Conservation (phyloP, 2,113 vertebrate species). For the Perca schrenkii region DNA sequence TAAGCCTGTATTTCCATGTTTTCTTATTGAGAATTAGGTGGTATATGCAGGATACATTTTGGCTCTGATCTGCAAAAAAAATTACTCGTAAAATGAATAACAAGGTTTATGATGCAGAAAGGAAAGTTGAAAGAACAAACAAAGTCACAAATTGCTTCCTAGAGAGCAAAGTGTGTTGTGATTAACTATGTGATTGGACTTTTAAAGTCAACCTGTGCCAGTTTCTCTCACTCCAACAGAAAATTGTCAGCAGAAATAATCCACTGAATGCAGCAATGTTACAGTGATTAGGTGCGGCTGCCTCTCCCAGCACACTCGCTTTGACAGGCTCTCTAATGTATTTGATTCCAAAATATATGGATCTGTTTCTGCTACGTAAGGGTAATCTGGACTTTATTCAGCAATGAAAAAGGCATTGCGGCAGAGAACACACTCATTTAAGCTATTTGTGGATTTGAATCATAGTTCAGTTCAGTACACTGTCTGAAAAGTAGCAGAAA, state of each 20-base stretch:
- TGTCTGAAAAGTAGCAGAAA: conserved; percentile 8
- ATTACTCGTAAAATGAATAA: background rate
- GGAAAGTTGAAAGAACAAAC: background rate
- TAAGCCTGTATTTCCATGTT: background rate
- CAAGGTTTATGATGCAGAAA: background rate
- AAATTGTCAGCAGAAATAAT: conserved; percentile 31
- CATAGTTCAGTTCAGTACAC: background rate
- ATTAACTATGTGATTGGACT: conserved; percentile 42
- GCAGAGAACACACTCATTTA: conserved; percentile 20
- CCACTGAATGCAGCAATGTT: conserved; percentile 21
- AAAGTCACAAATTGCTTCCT: conserved; percentile 22
- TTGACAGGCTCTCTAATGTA: conserved; percentile 49
- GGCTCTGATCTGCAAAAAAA: background rate
- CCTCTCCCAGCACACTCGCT: conserved; percentile 3
- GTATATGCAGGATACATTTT: background rate
- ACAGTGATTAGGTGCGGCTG: conserved; percentile 8
- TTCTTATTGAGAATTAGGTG: background rate
- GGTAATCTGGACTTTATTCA: conserved; percentile 58
- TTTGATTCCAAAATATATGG: conserved; percentile 53
- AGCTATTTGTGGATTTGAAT: conserved; percentile 44
- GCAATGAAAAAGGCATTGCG: conserved; percentile 43
- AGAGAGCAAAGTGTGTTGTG: conserved; percentile 8
- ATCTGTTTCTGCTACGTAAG: conserved; percentile 41
- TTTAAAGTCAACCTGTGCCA: conserved; percentile 34
- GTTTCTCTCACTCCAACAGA: conserved; percentile 7